phyloP scores from a whole-genome alignment of 1,140 invertebrate species.

The Neotoxoptera formosana region DNA sequence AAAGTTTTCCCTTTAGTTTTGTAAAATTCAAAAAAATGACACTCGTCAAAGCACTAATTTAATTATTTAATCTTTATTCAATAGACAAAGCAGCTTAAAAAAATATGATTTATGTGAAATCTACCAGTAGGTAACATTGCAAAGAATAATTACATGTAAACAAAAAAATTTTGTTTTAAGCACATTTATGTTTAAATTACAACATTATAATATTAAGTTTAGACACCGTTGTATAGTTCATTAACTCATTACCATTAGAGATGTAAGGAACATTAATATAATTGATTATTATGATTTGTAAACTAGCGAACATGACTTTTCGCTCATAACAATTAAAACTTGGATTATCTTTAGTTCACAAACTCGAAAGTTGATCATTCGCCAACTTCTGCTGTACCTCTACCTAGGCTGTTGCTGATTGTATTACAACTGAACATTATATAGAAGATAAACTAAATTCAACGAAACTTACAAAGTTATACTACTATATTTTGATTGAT shows the following conservation, averaged over 20 bases:
- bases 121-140: background rate
- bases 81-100: too few species aligned
- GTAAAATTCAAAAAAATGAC: too few species aligned
- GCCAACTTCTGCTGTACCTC: slow-evolving; percentile 30
- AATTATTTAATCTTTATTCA: too few species aligned
- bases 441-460: background rate
- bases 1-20: too few species aligned
- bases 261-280: slow-evolving; percentile 11
- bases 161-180: background rate
- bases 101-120: background rate
- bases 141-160: too few species aligned
- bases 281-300: slow-evolving; percentile 53
- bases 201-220: background rate
- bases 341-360: slow-evolving; percentile 48
- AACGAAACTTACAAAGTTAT: slow-evolving; percentile 20
- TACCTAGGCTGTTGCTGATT: slow-evolving; percentile 14
- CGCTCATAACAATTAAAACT: slow-evolving; percentile 56
- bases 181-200: background rate
- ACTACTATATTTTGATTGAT: slow-evolving; percentile 21
- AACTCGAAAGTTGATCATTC: slow-evolving; percentile 47
- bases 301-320: slow-evolving; percentile 39
- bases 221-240: background rate
- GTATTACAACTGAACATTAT: slow-evolving; percentile 33
- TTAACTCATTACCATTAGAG: background rate
- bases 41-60: too few species aligned